Evolutionary conservation across 2,888 invertebrate genomes (phyloP).

Genomic region (Megalurothrips usitatus): DNA sequence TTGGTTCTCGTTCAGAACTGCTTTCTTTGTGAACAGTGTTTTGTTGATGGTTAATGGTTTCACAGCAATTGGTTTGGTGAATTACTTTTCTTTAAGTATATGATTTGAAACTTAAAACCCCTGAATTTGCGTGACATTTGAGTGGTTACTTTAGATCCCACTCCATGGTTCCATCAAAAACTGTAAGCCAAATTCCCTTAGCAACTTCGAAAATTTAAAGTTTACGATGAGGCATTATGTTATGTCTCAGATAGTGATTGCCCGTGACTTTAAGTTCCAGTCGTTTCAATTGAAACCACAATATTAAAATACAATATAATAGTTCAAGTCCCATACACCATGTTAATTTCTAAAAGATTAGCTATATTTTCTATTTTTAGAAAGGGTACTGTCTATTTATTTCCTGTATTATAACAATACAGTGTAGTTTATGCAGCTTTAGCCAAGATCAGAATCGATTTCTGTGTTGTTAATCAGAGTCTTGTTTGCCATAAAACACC

Average conservation of each 20-base stretch:
- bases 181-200: too few species aligned
- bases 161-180: too few species aligned
- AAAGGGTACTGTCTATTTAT: not conserved
- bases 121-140: not conserved
- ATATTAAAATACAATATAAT: not conserved
- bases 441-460: not conserved
- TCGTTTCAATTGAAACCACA: not conserved
- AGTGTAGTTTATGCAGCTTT: not conserved
- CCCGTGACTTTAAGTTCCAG: not conserved
- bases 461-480: not conserved
- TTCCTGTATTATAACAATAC: not conserved
- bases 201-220: not conserved
- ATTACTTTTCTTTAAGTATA: not conserved
- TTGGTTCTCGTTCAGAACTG: not conserved
- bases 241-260: not conserved
- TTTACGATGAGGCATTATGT: not conserved
- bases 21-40: not conserved
- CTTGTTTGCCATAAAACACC: not conserved
- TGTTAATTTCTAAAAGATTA: not conserved
- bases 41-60: not conserved
- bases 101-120: not conserved
- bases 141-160: too few species aligned
- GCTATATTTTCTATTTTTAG: not conserved
- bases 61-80: not conserved
- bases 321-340: not conserved